Evolutionary conservation across 2,113 vertebrate species (phyloP), one percentile per base, ranked within the genome.

Genomic region (Panurus biarmicus): DNA sequence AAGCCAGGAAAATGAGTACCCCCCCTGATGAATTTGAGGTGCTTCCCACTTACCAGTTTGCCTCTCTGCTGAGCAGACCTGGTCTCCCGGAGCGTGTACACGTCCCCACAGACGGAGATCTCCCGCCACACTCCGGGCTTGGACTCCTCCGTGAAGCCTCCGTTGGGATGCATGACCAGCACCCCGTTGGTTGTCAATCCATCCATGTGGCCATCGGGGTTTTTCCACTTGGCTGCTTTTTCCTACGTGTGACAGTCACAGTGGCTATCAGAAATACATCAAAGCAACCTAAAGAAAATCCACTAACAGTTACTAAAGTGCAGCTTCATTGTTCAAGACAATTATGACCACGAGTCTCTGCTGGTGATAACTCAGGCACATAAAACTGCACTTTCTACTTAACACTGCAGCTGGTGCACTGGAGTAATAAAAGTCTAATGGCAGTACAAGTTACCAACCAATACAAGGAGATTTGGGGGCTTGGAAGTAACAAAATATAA

Each of bases 181-280:
- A 99, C 99, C 0, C 99, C 99, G 14, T 99, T 99, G 62, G 99
- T 99, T 2, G 99, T 99, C 85, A 99, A 96, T 47, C 99, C 99
- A 8, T 99, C 99, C 99, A 99, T 99, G 96, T 99, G 99, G 67
- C 99, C 99, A 12, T 99, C 99, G 0, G 99, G 99, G 94, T 99
- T 99, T 98, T 99, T 99, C 99, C 99, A 99, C 72, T 99, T 99
- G 12, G 99, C 99, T 2, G 99, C 99, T 97, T 99, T 99, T 96
- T 99, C 99, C 99, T 99, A 93, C 24, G 73, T 20, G 80, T n/a
- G 45, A 92, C 28, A 90, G 9, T 8, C 94, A 96, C 9, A 83
- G 4, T 8, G 29, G 54, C 16, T 22, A 65, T 10, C 22, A 69
- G n/a, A 44, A 87, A 79, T 4, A 17, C 21, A 85, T 54, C 57